A percentile compares a stretch with the other conserved stretches of the same genome.
These are phyloP conservation scores for Halocynthia roretzi DNA, from an alignment of 23 tunicate species.

Conservation along the genomic window DNA sequence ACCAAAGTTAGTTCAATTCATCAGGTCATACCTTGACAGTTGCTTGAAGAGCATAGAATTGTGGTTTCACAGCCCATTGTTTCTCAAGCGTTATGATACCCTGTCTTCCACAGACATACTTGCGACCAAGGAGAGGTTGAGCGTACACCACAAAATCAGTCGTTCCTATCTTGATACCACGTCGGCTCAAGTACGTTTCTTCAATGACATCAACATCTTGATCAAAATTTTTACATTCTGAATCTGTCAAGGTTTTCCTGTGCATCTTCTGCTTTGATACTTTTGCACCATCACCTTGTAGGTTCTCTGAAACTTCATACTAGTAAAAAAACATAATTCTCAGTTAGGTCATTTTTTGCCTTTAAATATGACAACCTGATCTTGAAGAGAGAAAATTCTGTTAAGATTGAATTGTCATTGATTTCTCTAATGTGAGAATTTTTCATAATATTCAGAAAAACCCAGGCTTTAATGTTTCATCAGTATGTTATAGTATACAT, in stretches of 20 bases:
- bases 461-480: too few species aligned
- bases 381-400: not conserved
- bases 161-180: conserved; percentile 84
- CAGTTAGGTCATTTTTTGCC: not conserved
- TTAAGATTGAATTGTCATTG: not conserved
- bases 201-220: conserved; percentile 24
- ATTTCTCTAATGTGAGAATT: not conserved
- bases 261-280: conserved; percentile 49
- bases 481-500: too few species aligned
- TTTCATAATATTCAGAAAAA: too few species aligned
- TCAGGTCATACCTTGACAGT: conserved; percentile 38
- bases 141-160: conserved; percentile 66
- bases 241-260: conserved; percentile 17
- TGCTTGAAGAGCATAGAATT: conserved; percentile 58
- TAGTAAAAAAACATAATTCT: not conserved
- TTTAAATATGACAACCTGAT: too few species aligned
- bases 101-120: conserved; percentile 54
- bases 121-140: conserved; percentile 70
- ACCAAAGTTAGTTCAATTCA: too few species aligned
- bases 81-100: conserved; percentile 80
- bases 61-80: conserved; percentile 62
- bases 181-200: conserved; percentile 41
- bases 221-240: conserved; percentile 22
- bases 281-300: conserved; percentile 35
- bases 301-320: conserved; percentile 16